Evolutionary conservation across 1,140 invertebrate genomes (phyloP), one percentile per base, ranked within the genome.

Genomic region (Vanessa tameamea): DNA sequence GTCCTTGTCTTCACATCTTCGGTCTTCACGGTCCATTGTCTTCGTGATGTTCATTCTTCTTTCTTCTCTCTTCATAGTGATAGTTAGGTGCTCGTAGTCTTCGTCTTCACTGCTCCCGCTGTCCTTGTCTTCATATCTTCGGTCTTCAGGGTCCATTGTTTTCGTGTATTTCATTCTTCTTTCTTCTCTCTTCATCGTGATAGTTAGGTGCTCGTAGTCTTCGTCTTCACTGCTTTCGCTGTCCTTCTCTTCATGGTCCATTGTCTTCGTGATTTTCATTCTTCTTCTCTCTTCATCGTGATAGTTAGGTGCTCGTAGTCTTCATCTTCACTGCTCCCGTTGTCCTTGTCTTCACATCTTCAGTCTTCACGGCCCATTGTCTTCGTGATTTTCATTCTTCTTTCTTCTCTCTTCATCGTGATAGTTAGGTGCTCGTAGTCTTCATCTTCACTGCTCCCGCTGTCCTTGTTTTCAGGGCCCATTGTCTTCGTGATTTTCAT

Each of bases 201-300:
- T 31, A n/a, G 14, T 73, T 20, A 20, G 47, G 69, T 77, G 20
- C 23, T 47, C n/a, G n/a, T 47, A 48, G 23, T 77, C 75, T 77
- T 78, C 26, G 6, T 31, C 59, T 43, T 69, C 59, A 63, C 55
- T 43, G 20, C 20, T 20, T 1, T 20, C 20, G 20, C 20, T 20
- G 20, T 20, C 1, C 20, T 20, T 20, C 0, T 20, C 20, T 20
- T 20, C 20, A 20, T 20, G 1, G 63, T 55, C 72, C 53, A 20
- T 20, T 20, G 20, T 20, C 20, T 20, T 20, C 31, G 15, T 65
- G 51, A 61, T 65, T 16, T 8, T 23, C 68, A 16, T 71, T 78
- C 69, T 26, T 68, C 55, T 72, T 13, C 72, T 4, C 15, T 68
- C 65, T 73, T 76, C 69, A 65, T 67, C 50, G 2, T 1, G 20